Percentiles rank a stretch among this genome's conserved stretches.
These are phyloP conservation scores for Pao palembangensis DNA, from an alignment of 2,113 vertebrate genomes.

Conservation along the genomic window DNA sequence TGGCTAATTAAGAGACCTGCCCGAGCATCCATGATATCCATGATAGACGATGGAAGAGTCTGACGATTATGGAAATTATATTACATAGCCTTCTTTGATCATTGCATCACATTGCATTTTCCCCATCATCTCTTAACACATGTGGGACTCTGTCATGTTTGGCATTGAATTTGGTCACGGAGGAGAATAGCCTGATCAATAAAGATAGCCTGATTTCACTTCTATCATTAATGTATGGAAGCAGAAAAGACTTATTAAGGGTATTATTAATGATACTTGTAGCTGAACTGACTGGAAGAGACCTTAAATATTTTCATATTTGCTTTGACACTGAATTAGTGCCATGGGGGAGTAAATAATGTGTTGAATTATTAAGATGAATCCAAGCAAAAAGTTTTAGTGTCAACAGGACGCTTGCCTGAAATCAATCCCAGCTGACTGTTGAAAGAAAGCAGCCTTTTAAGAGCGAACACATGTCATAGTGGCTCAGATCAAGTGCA, in stretches of 20 bases:
- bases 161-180: conserved; percentile 65
- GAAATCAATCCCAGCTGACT: conserved; percentile 59
- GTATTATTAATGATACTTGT: conserved; percentile 65
- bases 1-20: conserved; percentile 76
- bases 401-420: conserved; percentile 61
- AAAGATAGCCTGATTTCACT: conserved; percentile 63
- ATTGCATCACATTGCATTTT: conserved; percentile 78
- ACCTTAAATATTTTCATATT: conserved; percentile 24
- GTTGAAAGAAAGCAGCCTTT: conserved; percentile 39
- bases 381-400: conserved; percentile 55
- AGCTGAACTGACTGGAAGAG: conserved; percentile 48
- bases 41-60: conserved; percentile 67
- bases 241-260: conserved; percentile 63
- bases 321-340: conserved; percentile 52
- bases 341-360: conserved; percentile 59
- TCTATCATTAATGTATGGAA: conserved; percentile 57
- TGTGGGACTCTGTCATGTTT: conserved; percentile 65
- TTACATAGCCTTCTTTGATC: conserved; percentile 76
- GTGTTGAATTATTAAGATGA: conserved; percentile 60
- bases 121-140: conserved; percentile 62
- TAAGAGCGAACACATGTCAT: conserved; percentile 53
- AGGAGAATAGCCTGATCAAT: conserved; percentile 70
- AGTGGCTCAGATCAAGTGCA: conserved; percentile 41
- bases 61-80: conserved; percentile 76
- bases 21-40: conserved; percentile 72